These are phyloP conservation scores for Sebastes fasciatus DNA, from an alignment of 2,113 vertebrate species.

Conservation along the genomic window DNA sequence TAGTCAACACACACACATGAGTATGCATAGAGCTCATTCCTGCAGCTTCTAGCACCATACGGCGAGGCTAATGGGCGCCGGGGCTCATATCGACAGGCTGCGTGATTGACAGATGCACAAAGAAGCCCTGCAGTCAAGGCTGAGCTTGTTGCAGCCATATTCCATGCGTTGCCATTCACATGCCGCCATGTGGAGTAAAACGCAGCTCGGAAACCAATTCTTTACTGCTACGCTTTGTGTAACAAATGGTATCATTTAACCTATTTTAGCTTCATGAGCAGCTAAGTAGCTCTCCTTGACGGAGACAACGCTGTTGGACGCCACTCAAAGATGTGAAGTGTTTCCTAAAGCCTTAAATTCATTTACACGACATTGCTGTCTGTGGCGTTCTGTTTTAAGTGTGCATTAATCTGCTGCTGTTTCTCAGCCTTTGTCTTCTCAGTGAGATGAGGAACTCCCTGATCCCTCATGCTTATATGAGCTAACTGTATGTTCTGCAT, in stretches of 20 bases:
- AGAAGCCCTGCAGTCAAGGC: conserved; percentile 54
- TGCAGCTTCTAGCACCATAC: conserved; percentile 48
- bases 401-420: neutral
- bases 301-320: neutral
- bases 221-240: conserved; percentile 15
- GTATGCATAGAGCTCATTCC: conserved; percentile 33
- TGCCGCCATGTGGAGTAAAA: conserved; percentile 20
- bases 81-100: conserved; percentile 58
- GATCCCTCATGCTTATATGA: conserved; percentile 10
- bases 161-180: conserved; percentile 31
- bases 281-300: conserved; percentile 1
- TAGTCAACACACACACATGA: conserved; percentile 1
- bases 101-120: conserved; percentile 71
- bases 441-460: conserved; percentile 24
- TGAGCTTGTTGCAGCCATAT: conserved; percentile 33
- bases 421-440: conserved; percentile 18
- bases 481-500: conserved; percentile 1
- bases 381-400: too few relatives aligned
- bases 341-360: conserved; percentile 33
- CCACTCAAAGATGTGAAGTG: conserved; percentile 24
- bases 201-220: conserved; percentile 24
- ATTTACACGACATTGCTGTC: neutral
- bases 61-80: conserved; percentile 62
- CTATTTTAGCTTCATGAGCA: conserved; percentile 47
- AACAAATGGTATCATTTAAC: conserved; percentile 51